Conservation (phyloP, 2,797 vertebrate species). For the Sebastes cheni region DNA sequence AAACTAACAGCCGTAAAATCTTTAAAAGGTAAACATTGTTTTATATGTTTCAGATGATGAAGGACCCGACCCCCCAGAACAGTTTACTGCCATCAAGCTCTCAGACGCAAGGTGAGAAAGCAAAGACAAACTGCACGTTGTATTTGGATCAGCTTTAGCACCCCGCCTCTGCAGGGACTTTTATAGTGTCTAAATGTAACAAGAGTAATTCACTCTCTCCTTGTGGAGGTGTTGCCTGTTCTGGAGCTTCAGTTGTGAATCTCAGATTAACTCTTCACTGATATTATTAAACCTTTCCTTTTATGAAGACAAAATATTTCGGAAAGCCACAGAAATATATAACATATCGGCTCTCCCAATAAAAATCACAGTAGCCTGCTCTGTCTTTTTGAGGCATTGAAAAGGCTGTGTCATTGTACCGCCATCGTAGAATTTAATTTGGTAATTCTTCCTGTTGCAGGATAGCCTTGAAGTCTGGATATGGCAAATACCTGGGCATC, state of each 20-base stretch:
- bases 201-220: not conserved
- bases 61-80: slow-evolving; percentile 94
- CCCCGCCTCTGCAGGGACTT: not conserved
- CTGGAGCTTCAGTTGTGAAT: not conserved
- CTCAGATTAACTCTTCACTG: not conserved
- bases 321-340: not conserved
- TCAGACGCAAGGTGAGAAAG: slow-evolving; percentile 90
- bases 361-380: not conserved
- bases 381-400: not conserved
- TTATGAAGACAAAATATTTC: not conserved
- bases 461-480: slow-evolving; percentile 96
- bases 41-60: slow-evolving; percentile 86
- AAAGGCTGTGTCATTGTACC: not conserved
- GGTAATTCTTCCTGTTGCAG: slow-evolving; percentile 67
- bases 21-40: slow-evolving; percentile 12
- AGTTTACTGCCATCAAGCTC: slow-evolving; percentile 94
- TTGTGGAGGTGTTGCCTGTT: not conserved
- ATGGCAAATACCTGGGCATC: slow-evolving; percentile 96
- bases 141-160: slow-evolving; percentile 16
- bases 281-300: slow-evolving; percentile 1
- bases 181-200: not conserved
- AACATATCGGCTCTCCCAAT: not conserved
- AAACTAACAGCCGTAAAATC: not conserved
- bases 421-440: not conserved
- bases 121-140: not conserved